Base-by-base conservation (phyloP, 2,113 vertebrate species). In the Rattus rattus region DNA sequence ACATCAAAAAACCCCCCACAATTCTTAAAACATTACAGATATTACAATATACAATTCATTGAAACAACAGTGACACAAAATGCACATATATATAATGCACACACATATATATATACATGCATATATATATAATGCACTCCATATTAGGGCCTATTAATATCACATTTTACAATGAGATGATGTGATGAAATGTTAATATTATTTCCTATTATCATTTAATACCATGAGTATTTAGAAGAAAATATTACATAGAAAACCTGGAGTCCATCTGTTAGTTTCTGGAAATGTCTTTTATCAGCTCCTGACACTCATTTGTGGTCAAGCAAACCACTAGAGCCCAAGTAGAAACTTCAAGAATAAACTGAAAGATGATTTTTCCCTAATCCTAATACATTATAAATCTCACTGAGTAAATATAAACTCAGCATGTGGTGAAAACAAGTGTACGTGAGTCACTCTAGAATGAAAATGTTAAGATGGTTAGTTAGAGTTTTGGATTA, bases 211-310 rank as follows among this genome's bases (percentile, higher is more conserved):
- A 72, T 63, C 24, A 47, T 94, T 94, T 12, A 83, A 19, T 22
- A 72, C 22, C 87, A 10, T 26, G 61, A 83, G 12, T 47, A 73
- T 56, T n/a, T 19, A 43, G 56, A 81, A 80, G 39, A 88, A 94
- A 80, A 79, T 33, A 90, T 36, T 54, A 67, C 13, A 36, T 26
- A 72, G 65, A 88, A 92, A 93, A 43, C 20, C 52, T 89, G 33
- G n/a, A 9, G 52, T 49, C 24, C 8, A 36, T 92, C n/a, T 88
- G 19, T 22, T 13, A 85, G 69, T 43, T 84, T 63, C 16, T 22
- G 56, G 77, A 92, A 80, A 92, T 94, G n/a, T 86, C 72, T 56
- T 56, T 69, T 61, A 77, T 54, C 92, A 83, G 39, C 73, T 69
- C 33, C 52, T 87, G 63, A 94, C 69, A 65, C 19, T 95, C 2